These are phyloP conservation scores for Hycleus phaleratus DNA, from an alignment of 1,140 invertebrate genomes.

Conservation along the genomic window DNA sequence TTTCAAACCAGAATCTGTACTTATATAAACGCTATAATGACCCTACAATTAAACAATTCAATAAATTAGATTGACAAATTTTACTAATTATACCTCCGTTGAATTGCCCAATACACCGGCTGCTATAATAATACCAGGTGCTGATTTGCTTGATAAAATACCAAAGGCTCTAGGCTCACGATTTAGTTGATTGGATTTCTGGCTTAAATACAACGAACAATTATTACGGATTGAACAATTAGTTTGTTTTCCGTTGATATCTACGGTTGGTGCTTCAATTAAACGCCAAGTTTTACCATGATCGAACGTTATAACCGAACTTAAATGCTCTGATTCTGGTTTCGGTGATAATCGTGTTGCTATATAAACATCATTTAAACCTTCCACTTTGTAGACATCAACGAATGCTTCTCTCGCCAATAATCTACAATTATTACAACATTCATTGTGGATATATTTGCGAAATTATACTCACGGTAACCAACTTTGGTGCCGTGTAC, in stretches of 20 bases:
- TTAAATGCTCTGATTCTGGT: constrained; percentile 60
- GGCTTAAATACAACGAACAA: constrained; percentile 80
- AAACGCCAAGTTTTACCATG: constrained; percentile 75
- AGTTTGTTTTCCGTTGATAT: constrained; percentile 56
- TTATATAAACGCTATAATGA: constrained; percentile 72
- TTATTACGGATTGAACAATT: constrained; percentile 54
- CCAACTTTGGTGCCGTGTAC: constrained; percentile 73
- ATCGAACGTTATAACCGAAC: constrained; percentile 80
- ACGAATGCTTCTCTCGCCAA: constrained; percentile 72
- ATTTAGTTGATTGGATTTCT: constrained; percentile 76
- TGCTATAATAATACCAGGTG: constrained; percentile 80
- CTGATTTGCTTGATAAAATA: constrained; percentile 81
- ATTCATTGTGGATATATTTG: background rate
- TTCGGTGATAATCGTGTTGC: constrained; percentile 64
- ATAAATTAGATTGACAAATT: background rate
- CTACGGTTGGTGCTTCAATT: constrained; percentile 58
- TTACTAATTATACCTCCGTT: constrained; percentile 47
- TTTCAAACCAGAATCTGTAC: constrained; percentile 72
- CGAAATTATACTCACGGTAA: constrained; percentile 58
- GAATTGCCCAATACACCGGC: constrained; percentile 72
- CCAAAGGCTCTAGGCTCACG: constrained; percentile 66
- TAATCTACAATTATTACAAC: constrained; percentile 52
- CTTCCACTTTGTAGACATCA: constrained; percentile 83
- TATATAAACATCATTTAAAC: constrained; percentile 81
- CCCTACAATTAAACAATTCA: constrained; percentile 54